Evolutionary conservation across 2,113 vertebrate species (phyloP).

Genomic region (Jacana jacana): DNA sequence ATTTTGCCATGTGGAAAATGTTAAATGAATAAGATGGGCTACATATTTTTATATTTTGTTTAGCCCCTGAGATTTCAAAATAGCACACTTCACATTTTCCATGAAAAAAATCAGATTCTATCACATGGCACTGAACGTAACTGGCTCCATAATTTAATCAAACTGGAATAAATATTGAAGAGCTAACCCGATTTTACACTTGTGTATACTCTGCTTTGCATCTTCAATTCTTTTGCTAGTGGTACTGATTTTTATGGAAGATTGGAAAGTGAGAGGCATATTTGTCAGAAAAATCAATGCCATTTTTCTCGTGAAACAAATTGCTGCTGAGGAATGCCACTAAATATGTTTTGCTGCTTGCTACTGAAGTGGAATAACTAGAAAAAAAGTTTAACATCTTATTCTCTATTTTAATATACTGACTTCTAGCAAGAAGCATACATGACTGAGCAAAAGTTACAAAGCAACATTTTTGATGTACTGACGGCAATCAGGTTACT

Average conservation of each 20-base stretch:
- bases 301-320: constrained; percentile 12
- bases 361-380: background rate
- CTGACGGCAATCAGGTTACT: background rate
- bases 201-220: background rate
- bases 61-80: background rate
- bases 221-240: background rate
- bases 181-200: background rate
- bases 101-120: background rate
- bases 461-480: background rate
- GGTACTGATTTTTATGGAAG: background rate
- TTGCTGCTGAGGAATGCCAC: background rate
- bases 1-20: background rate
- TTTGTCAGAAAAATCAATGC: constrained; percentile 41
- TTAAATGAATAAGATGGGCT: background rate
- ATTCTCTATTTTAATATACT: background rate
- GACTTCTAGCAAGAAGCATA: background rate
- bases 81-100: background rate
- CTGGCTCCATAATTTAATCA: background rate
- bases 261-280: background rate
- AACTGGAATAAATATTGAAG: background rate
- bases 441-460: background rate
- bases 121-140: background rate
- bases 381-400: background rate
- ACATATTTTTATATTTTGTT: background rate
- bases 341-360: background rate